Base-by-base conservation (phyloP, 2,113 vertebrate species). In the Microcebus ravelobensis region DNA sequence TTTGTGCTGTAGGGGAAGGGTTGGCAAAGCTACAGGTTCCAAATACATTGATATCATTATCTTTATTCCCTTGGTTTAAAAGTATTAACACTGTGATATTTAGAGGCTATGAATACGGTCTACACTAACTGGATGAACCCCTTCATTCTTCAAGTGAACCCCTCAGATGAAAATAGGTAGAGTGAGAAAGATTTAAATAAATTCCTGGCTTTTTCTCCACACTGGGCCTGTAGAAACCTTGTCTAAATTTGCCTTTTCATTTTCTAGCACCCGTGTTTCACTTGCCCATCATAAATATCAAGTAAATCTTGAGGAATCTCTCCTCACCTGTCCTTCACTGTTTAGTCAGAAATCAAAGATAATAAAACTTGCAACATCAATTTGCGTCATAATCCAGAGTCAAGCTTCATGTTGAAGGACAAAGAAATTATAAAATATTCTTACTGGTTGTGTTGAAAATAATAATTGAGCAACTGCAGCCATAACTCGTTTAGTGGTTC, bases 261-360 rank as follows among this genome's bases (percentile, higher is more conserved):
- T 97, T 96, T 79, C 85, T 61, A 93, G 36, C 48, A 74, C 55
- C 59, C 20, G 25, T 48, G 70, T 93, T 92, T 97, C 76, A 70
- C 21, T 25, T 90, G 65, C 42, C 84, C 79, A 91, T 97, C 59
- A 79, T 31, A 95, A 92, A 86, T 25, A 74, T 91, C 86, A 96
- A 65, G 57, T 63, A 63, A 96, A 89, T 80, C 55, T 91, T 86
- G 31, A 79, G 23, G 18, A 89, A 34, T 94, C 96, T 93, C 96
- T 96, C 96, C 31, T 89, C 79, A 95, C 91, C 48, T 94, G 79
- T 76, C 87, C 91, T 96, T 97, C 87, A 94, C 50, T 55, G 55
- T 87, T 92, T 73, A 82, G 59, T 95, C 95, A 97, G 89, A 92
- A 95, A 95, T 23, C 85, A 94, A 85, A 97, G 95, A 94, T 90